These are phyloP conservation scores for Lagodon rhomboides DNA, from an alignment of 2,797 vertebrate genomes.

Conservation along the genomic window DNA sequence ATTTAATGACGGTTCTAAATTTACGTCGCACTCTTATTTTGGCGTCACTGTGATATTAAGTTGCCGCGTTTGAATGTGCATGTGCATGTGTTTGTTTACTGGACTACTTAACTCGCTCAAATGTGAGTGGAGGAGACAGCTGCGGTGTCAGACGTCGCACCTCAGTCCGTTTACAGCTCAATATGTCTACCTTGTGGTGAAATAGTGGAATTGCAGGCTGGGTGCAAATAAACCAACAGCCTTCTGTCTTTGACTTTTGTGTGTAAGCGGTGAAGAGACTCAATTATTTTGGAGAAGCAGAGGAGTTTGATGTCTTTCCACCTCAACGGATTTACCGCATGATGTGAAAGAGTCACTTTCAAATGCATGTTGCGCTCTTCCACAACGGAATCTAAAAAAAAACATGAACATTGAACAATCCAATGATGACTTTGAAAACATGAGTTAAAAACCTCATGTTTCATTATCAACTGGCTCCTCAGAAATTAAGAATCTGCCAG, in stretches of 20 bases:
- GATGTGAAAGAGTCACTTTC: neutral
- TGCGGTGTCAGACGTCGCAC: slow-evolving; percentile 3
- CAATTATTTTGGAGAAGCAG: neutral
- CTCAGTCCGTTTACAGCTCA: slow-evolving; percentile 34
- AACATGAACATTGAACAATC: neutral
- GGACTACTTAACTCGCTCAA: neutral
- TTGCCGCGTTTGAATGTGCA: slow-evolving; percentile 7
- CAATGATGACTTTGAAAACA: neutral
- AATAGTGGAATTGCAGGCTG: neutral
- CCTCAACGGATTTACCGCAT: neutral
- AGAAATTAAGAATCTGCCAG: neutral
- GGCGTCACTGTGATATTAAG: neutral
- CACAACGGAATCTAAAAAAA: neutral
- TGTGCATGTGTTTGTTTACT: neutral
- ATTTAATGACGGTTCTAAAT: neutral
- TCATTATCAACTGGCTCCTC: neutral
- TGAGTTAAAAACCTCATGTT: neutral
- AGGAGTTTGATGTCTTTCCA: neutral
- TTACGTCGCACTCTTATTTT: neutral
- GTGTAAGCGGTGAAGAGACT: neutral
- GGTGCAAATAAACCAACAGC: rapidly evolving
- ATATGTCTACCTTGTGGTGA: slow-evolving; percentile 71
- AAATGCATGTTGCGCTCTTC: neutral
- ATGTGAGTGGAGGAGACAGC: slow-evolving; percentile 34
- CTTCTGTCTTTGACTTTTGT: neutral